Evolutionary conservation across 2,888 invertebrate genomes (phyloP).

Genomic region (Eristalis tenax): DNA sequence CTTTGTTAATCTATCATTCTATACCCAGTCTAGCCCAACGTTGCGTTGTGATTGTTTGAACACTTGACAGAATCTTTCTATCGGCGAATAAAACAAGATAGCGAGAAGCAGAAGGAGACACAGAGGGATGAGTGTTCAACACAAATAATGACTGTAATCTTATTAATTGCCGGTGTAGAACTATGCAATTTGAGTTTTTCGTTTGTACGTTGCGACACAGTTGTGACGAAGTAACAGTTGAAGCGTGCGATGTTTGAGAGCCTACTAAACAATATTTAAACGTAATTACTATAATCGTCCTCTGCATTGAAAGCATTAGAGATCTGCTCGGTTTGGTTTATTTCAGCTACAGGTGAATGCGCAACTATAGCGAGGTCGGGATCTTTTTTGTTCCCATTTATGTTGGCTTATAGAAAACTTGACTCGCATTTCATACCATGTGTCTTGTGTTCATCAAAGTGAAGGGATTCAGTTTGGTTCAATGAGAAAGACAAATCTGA

Average conservation of each 20-base stretch:
- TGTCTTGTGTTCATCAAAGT: neutral
- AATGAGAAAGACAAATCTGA: neutral
- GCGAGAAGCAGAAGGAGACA: neutral
- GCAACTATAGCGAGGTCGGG: neutral
- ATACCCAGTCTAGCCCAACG: neutral
- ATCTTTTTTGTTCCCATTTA: neutral
- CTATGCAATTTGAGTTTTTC: conserved; percentile 7
- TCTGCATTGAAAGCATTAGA: neutral
- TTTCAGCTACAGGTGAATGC: neutral
- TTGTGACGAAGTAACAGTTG: conserved; percentile 5
- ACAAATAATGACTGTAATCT: conserved; percentile 25
- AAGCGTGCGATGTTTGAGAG: neutral
- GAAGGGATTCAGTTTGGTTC: neutral
- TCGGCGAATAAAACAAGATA: neutral
- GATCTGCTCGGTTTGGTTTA: neutral
- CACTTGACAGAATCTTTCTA: neutral
- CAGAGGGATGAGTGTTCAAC: neutral
- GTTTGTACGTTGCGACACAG: conserved; percentile 2
- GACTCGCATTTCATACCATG: neutral
- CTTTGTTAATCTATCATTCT: neutral
- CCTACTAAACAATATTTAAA: neutral
- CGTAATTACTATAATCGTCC: conserved; percentile 5
- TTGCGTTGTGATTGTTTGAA: neutral
- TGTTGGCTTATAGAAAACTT: neutral
- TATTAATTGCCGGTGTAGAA: conserved; percentile 33